Conservation (phyloP, 2,797 vertebrate species). For the Anniella stebbinsi region DNA sequence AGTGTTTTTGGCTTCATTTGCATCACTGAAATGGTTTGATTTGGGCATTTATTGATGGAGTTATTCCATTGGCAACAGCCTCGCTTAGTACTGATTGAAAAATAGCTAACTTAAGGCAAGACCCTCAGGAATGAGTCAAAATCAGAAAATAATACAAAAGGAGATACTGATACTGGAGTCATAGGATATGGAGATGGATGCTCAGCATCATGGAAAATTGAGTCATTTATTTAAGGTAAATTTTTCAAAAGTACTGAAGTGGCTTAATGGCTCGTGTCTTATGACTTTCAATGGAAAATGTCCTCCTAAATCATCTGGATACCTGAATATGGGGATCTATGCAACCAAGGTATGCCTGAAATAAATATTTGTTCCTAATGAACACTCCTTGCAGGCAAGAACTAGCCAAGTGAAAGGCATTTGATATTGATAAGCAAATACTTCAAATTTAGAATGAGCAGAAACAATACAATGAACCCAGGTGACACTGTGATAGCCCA, state of each 20-base stretch:
- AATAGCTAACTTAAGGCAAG: neutral
- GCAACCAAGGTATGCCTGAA: constrained; percentile 5
- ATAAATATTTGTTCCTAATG: neutral
- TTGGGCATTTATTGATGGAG: neutral
- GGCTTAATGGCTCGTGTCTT: neutral
- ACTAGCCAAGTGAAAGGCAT: neutral
- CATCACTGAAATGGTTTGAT: neutral
- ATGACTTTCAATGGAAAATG: constrained; percentile 21
- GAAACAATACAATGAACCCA: neutral
- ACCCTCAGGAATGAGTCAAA: neutral
- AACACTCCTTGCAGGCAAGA: neutral
- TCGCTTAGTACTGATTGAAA: neutral
- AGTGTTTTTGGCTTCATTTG: neutral
- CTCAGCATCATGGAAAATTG: constrained; percentile 16
- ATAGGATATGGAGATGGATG: neutral
- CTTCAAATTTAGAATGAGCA: constrained; percentile 45
- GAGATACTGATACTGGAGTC: neutral
- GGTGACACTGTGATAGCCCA: constrained; percentile 29
- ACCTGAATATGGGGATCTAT: constrained; percentile 28
- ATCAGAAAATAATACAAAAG: neutral
- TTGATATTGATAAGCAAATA: constrained; percentile 25
- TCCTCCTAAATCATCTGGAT: constrained; percentile 14
- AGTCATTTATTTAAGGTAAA: constrained; percentile 17
- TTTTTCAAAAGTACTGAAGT: constrained; percentile 5
- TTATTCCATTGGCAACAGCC: neutral